phyloP scores from a whole-genome alignment of 2,113 vertebrate species.

The Ranitomeya variabilis region DNA sequence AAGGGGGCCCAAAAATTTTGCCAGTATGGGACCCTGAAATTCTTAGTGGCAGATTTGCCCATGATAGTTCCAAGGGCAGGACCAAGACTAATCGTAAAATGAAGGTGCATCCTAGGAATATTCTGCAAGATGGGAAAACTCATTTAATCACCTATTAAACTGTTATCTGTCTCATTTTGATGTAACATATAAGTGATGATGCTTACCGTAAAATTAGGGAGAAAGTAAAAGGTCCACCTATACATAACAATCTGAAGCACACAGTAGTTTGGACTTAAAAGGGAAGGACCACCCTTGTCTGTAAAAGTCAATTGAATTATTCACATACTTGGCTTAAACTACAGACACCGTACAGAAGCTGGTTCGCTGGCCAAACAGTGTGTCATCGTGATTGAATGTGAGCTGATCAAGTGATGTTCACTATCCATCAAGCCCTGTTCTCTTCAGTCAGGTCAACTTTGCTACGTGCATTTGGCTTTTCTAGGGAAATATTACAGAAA shows the following conservation, averaged over 20 bases:
- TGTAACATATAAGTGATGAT: not conserved
- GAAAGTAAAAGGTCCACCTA: not conserved
- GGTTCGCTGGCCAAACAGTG: not conserved
- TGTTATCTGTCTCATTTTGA: not conserved
- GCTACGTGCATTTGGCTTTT: not conserved
- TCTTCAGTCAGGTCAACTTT: not conserved
- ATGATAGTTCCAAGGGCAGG: no score
- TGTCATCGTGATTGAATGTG: not conserved
- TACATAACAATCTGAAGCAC: not conserved
- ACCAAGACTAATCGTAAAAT: no score
- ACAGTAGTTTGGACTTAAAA: not conserved
- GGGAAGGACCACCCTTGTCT: not conserved
- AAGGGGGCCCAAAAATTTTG: no score
- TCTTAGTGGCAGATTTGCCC: no score
- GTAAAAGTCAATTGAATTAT: not conserved
- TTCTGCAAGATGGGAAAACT: no score
- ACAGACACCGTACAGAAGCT: not conserved
- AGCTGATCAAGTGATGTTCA: not conserved
- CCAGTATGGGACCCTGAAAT: no score
- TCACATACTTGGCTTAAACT: slow-evolving; percentile 8
- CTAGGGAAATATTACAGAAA: not conserved
- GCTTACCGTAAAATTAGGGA: not conserved
- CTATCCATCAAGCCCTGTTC: not conserved
- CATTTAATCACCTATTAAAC: not conserved
- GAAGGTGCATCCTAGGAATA: no score